Conservation (phyloP, 2,113 vertebrate genomes). For the Neodon shergylaensis region DNA sequence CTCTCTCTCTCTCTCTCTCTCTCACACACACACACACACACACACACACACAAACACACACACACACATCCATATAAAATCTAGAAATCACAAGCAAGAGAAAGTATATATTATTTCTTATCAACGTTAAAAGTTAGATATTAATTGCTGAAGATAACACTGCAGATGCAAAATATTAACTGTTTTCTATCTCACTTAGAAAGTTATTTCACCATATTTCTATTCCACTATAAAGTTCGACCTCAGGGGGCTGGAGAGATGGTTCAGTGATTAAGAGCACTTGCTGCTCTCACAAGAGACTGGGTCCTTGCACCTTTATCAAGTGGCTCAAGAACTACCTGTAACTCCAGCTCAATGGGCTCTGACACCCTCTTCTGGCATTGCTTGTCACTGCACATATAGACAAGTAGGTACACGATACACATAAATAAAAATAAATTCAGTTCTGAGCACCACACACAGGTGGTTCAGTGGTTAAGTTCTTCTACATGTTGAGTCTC, state of each 20-base stretch:
- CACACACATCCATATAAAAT: neutral
- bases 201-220: neutral
- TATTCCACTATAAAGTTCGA: neutral
- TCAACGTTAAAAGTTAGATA: neutral
- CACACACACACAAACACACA: no score
- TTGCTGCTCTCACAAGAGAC: neutral
- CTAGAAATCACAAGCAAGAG: neutral
- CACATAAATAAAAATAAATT: neutral
- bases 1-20: no score
- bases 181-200: conserved; percentile 2
- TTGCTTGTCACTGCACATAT: neutral
- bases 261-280: neutral
- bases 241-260: neutral
- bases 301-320: neutral
- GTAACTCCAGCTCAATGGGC: no score
- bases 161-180: neutral
- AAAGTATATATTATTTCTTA: neutral
- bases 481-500: neutral
- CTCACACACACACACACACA: no score
- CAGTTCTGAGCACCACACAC: neutral
- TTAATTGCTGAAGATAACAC: neutral
- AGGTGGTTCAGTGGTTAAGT: neutral
- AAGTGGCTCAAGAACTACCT: neutral
- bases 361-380: neutral
- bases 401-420: neutral